Base-by-base conservation (phyloP, 2,113 vertebrate genomes). In the Limnothrissa miodon region DNA sequence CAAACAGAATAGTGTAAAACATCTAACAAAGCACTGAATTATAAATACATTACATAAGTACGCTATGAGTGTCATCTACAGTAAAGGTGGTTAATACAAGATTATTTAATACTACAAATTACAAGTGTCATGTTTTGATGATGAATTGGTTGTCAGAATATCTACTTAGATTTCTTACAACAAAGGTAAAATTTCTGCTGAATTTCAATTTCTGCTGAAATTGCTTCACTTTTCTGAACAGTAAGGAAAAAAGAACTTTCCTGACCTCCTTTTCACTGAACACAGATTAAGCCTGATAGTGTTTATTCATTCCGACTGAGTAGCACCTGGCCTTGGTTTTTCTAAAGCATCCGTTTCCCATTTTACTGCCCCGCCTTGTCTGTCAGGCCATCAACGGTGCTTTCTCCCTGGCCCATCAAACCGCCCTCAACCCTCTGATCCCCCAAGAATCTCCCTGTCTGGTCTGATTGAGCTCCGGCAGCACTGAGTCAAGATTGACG, bases 381-480 rank as follows among this genome's bases (percentile, higher is more conserved):
- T 74, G 66, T 74, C 66, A 74, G 66, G 25, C 10, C 29, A 36
- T 39, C 10, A 4, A 15, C 29, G 10, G 10, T 11, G 4, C 66
- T 36, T 74, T 36, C 33, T 13, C 62, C 66, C 66, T 15, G 66
- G 25, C 33, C 66, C 33, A 74, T 74, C 66, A 74, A 33, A 11
- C 66, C 29, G 25, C 66, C 66, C 66, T 74, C 66, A 33, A 74
- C 33, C 66, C 66, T 4, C 29, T 11, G 25, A 74, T 33, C 33
- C 33, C 66, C 66, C 66, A 74, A 36, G 66, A 74, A 33, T 33
- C 66, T 45, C 48, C 53, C 45, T 79, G 83, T 86, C 70, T 39
- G 42, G 82, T 79, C 70, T 84, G 85, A 86, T 79, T 80, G 85
- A 84, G 80, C 79, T 80, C 44, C 42, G 44, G 80, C 83, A 80